Base-by-base conservation (phyloP, 2,888 invertebrate species). In the Eilema griseolum region DNA sequence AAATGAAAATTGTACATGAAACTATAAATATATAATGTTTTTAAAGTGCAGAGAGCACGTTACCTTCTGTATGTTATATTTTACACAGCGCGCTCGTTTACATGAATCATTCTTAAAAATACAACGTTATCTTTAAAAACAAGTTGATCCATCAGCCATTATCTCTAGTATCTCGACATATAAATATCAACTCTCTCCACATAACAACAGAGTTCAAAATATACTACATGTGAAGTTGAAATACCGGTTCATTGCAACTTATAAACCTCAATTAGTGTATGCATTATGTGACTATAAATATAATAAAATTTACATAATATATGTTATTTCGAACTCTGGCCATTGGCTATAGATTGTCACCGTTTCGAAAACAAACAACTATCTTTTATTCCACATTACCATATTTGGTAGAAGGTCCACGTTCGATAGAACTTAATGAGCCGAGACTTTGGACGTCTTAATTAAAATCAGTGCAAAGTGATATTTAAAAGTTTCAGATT, bases 111-210 rank as follows among this genome's bases (percentile, higher is more conserved):
- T 68, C 61, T 33, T 69, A 60, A 68, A 71, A 64, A 72, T 61
- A 77, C 41, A 71, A 66, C 66, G 73, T 83, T 83, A 85, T 86
- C 85, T 78, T 78, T 70, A 79, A 84, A 85, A 88, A 86, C 83
- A 86, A 84, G 80, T 82, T 80, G 72, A 86, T 86, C 84, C 81
- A 86, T 86, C 86, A 84, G 75, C 56, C 64, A 62, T 80, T 82
- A 86, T 88, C 84, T 80, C 70, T n/a, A 57, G 16, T 72, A 72
- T 62, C 62, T 66, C 23, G 14, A 63, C 68, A 69, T 41, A 20
- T 24, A 10, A 74, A 69, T 70, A 67, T 61, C 26, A 37, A 62
- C 67, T 60, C 56, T 76, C 63, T 16, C 0, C 1, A 1, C 41
- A 52, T 56, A 10, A 0, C 0, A 0, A 71, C 61, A 82, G 46